Conservation (phyloP, 1,140 invertebrate species). For the Drosophila malerkotliana region DNA sequence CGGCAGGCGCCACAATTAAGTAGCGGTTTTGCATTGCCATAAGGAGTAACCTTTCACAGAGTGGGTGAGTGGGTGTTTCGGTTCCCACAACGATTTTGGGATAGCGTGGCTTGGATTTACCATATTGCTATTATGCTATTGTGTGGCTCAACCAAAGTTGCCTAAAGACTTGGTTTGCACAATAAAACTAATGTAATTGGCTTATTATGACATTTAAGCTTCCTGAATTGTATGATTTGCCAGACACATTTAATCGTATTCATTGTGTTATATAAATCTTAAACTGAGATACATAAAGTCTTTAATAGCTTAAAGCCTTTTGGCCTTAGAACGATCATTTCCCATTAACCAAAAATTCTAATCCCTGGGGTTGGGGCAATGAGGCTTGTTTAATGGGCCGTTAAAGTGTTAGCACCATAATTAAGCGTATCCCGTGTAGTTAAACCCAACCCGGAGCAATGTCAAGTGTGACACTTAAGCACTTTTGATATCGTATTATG, state of each 20-base stretch:
- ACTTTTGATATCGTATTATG: background rate
- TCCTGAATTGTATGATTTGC: too few species aligned
- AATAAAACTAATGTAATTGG: background rate
- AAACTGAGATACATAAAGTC: background rate
- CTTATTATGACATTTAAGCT: too few species aligned
- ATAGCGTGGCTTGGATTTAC: background rate
- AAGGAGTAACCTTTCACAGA: constrained; percentile 9
- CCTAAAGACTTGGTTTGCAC: background rate
- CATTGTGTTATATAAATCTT: background rate
- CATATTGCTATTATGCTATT: constrained; percentile 1
- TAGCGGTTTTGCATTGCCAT: constrained; percentile 28
- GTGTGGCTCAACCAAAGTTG: background rate
- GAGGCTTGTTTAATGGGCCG: constrained; percentile 11
- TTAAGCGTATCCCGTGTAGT: constrained; percentile 22
- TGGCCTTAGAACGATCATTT: background rate
- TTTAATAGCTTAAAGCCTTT: background rate
- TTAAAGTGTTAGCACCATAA: constrained; percentile 33
- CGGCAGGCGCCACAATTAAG: constrained; percentile 65
- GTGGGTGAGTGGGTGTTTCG: background rate
- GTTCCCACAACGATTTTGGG: background rate
- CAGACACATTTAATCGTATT: too few species aligned
- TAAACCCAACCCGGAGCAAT: constrained; percentile 2
- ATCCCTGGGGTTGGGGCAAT: background rate
- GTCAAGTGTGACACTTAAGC: constrained; percentile 15
- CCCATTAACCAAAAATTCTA: background rate